Evolutionary conservation across 2,888 invertebrate species (phyloP), one percentile per base, ranked within the genome.

Genomic region (Drosophila nr. medialis): DNA sequence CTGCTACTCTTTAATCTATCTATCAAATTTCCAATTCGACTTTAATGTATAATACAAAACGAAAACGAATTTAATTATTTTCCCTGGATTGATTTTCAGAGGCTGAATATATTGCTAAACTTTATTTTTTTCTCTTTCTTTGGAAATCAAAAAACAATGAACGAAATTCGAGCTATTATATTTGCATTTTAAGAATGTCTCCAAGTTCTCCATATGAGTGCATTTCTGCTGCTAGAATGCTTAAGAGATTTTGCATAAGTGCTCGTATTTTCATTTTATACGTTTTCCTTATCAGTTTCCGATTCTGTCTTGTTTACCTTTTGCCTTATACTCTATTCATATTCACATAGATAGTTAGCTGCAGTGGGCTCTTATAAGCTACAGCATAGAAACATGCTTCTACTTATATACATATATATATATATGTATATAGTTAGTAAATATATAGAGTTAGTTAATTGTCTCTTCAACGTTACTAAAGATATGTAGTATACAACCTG

Each of bases 101-200:
- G 80, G 82, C 82, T 80, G 80, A 75, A 81, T 64, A 80, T 74
- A 81, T 8, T 62, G 80, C 80, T 80, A 73, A 56, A 34, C 36
- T 80, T 72, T 60, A 50, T 18, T 42, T 65, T 6, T 40, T 63
- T 49, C 48, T 7, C 56, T 42, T 48, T 18, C 29, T 56, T 49
- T 55, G 21, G 13, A 18, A 34, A 53, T 45, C 15, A 24, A 42
- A 60, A 30, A 24, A 24, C 10, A 27, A 10, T 53, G 29, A 53
- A 24, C 21, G 8, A 50, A 71, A 74, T 80, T 78, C 54, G 56
- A 65, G n/a, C 51, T 64, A 54, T 27, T 56, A 59, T 59, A 75
- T 77, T 78, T 80, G 80, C 82, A 80, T 80, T 81, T 79, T 65
- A 64, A 48, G 79, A 81, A 81, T 81, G 77, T 81, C 64, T 79